Percentiles rank a stretch among this genome's conserved stretches.
These are phyloP conservation scores for Battus philenor DNA, from an alignment of 1,140 invertebrate genomes.

Conservation along the genomic window DNA sequence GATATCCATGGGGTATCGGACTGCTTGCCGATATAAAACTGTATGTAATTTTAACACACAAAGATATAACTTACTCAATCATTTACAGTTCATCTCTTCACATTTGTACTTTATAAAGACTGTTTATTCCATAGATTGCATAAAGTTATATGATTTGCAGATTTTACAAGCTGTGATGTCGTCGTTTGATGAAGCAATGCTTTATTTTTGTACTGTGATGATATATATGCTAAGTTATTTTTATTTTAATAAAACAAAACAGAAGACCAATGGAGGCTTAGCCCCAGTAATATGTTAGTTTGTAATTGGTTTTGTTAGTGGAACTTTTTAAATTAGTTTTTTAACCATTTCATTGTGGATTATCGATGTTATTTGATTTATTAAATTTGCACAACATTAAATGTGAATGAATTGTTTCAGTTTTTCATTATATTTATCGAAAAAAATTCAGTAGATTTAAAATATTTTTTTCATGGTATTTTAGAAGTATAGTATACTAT, in stretches of 20 bases:
- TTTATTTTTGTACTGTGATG: slow-evolving; percentile 74
- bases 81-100: too few species aligned
- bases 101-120: slow-evolving; percentile 13
- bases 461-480: too few species aligned
- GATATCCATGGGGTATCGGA: background rate
- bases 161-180: slow-evolving; percentile 65
- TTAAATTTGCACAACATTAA: slow-evolving; percentile 27
- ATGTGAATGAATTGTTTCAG: slow-evolving; percentile 53
- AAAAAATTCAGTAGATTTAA: slow-evolving; percentile 28
- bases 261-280: slow-evolving; percentile 20
- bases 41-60: too few species aligned
- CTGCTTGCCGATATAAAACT: too few species aligned
- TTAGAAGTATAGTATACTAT: too few species aligned
- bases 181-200: slow-evolving; percentile 64
- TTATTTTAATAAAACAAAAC: slow-evolving; percentile 18
- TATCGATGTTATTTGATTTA: slow-evolving; percentile 23
- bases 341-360: slow-evolving; percentile 14
- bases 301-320: slow-evolving; percentile 22
- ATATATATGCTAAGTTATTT: slow-evolving; percentile 55
- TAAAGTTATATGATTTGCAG: slow-evolving; percentile 46
- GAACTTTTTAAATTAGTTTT: slow-evolving; percentile 23
- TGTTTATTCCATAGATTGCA: slow-evolving; percentile 28
- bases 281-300: slow-evolving; percentile 22
- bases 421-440: slow-evolving; percentile 55
- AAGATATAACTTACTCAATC: too few species aligned